Evolutionary conservation across 2,888 invertebrate species (phyloP).

Genomic region (Protophormia terraenovae): DNA sequence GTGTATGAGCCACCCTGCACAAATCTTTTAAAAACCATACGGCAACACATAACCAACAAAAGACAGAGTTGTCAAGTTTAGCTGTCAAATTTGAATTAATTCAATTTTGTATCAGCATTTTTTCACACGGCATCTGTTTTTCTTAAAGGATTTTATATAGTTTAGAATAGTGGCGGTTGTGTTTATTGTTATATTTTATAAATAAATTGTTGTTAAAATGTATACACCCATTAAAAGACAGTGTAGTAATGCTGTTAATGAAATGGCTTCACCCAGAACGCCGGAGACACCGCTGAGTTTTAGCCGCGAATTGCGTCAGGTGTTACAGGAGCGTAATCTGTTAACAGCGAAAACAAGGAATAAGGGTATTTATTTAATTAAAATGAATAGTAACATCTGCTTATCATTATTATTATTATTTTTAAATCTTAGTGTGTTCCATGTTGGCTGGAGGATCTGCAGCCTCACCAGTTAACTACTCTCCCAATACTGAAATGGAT

Average conservation of each 20-base stretch:
- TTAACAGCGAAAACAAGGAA: slow-evolving; percentile 84
- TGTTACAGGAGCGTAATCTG: slow-evolving; percentile 84
- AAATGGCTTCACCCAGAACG: slow-evolving; percentile 71
- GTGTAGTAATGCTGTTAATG: slow-evolving; percentile 59
- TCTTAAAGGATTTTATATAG: not conserved
- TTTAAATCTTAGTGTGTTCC: slow-evolving; percentile 81
- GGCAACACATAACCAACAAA: not conserved
- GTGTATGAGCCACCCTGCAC: not conserved
- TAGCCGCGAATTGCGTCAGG: slow-evolving; percentile 84
- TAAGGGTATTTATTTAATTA: slow-evolving; percentile 81
- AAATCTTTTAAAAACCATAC: not conserved
- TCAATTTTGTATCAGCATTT: not conserved
- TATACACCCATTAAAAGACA: slow-evolving; percentile 75
- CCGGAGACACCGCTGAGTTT: slow-evolving; percentile 81
- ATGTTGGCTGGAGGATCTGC: slow-evolving; percentile 81
- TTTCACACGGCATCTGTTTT: slow-evolving; percentile 7
- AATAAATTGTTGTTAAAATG: slow-evolving; percentile 69
- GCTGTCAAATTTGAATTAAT: slow-evolving; percentile 34
- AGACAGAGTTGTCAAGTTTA: not conserved
- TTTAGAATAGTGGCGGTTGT: no score
- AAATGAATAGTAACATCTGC: not conserved
- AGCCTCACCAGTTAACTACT: slow-evolving; percentile 69
- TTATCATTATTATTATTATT: no score
- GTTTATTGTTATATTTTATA: no score
- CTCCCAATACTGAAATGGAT: slow-evolving; percentile 76